phyloP scores from a whole-genome alignment of 2,888 invertebrate species.

The Ennomos quercinarius region DNA sequence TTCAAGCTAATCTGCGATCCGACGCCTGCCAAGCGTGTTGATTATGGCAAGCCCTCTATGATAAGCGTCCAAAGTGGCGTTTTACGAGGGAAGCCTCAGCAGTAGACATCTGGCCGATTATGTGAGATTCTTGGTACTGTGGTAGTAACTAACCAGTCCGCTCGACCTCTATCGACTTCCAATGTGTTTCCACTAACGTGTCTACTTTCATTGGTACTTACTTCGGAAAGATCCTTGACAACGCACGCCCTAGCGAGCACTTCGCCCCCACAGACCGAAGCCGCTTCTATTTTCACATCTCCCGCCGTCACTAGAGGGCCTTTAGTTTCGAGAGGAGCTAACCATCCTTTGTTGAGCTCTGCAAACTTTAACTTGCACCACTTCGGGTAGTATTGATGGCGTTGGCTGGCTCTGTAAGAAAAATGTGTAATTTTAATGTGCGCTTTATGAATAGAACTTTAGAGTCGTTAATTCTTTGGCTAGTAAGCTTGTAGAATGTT shows the following conservation, averaged over 20 bases:
- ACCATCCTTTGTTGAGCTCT: conserved; percentile 84
- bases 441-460: too few species aligned
- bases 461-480: too few species aligned
- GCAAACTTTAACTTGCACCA: conserved; percentile 88
- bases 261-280: conserved; percentile 89
- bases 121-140: too few species aligned
- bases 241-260: conserved; percentile 90
- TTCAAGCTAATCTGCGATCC: too few species aligned
- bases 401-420: conserved; percentile 86
- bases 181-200: conserved; percentile 2
- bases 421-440: background rate
- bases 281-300: conserved; percentile 81
- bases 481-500: too few species aligned
- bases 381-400: conserved; percentile 85
- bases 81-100: too few species aligned
- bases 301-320: conserved; percentile 51
- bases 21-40: too few species aligned
- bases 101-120: too few species aligned
- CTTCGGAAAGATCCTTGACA: conserved; percentile 87
- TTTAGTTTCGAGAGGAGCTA: conserved; percentile 54
- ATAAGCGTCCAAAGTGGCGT: too few species aligned
- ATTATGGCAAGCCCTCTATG: too few species aligned
- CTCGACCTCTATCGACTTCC: too few species aligned
- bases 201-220: conserved; percentile 51
- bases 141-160: too few species aligned